Percentiles rank a stretch among this genome's conserved stretches.
These are phyloP conservation scores for Drosophila sechellia DNA, from an alignment of 1,140 invertebrate genomes.

Conservation along the genomic window DNA sequence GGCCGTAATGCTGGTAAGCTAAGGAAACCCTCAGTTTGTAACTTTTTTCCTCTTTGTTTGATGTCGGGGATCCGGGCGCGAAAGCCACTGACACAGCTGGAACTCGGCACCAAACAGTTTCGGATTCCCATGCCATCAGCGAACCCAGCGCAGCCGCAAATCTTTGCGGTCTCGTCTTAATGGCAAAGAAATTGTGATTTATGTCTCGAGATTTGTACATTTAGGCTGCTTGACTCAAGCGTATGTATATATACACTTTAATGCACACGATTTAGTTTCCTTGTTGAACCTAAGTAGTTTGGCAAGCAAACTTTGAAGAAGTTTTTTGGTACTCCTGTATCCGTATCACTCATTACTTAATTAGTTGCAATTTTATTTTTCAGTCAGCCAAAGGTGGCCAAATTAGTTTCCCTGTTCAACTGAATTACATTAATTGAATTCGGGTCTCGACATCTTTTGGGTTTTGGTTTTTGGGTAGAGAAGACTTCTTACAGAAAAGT, in stretches of 20 bases:
- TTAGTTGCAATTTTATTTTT: constrained; percentile 32
- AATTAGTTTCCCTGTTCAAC: constrained; percentile 40
- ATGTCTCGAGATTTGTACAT: constrained; percentile 73
- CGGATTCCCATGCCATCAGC: constrained; percentile 62
- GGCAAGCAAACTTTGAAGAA: constrained; percentile 17
- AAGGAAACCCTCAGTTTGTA: constrained; percentile 10
- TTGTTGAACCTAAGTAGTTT: neutral
- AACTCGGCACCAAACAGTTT: constrained; percentile 1
- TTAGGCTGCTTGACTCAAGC: constrained; percentile 19
- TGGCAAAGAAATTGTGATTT: constrained; percentile 83
- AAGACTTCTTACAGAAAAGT: constrained; percentile 14
- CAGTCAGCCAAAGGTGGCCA: constrained; percentile 37
- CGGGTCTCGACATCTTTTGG: constrained; percentile 15
- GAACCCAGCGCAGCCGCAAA: constrained; percentile 71
- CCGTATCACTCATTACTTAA: constrained; percentile 38
- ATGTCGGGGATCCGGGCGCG: constrained; percentile 5
- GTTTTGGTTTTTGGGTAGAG: neutral
- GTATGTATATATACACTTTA: neutral
- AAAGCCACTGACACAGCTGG: constrained; percentile 38
- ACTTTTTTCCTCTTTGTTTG: constrained; percentile 4
- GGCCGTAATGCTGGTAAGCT: neutral
- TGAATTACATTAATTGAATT: constrained; percentile 53
- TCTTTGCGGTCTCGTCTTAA: constrained; percentile 81
- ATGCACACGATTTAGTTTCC: constrained; percentile 32
- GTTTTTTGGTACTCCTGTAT: constrained; percentile 10